Percentiles rank a stretch among this genome's conserved stretches.
Evolutionary conservation across 2,113 vertebrate species (phyloP).

Genomic region (Lepus americanus): DNA sequence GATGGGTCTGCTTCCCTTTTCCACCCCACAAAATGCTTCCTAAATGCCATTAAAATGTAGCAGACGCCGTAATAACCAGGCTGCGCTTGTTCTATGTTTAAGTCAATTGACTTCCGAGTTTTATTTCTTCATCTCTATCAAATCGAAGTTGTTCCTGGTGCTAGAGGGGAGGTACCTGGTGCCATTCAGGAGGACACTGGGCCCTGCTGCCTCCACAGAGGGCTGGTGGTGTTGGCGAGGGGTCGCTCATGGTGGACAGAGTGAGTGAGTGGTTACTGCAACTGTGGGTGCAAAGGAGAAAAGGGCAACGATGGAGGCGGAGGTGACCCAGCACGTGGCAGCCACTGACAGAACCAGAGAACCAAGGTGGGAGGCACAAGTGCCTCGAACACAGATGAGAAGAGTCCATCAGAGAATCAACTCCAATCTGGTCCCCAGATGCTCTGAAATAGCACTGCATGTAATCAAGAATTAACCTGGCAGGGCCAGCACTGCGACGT

Average conservation of each 20-base stretch:
- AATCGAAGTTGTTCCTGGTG: constrained; percentile 74
- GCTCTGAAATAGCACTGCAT: neutral
- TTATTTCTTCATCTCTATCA: constrained; percentile 84
- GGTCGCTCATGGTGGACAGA: neutral
- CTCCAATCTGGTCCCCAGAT: too few relatives aligned
- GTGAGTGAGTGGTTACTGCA: fast-evolving
- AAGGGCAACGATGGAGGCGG: fast-evolving
- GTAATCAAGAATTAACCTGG: too few relatives aligned
- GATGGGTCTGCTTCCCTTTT: constrained; percentile 88
- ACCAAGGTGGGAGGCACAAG: neutral
- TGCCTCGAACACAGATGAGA: neutral
- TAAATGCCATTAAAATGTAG: constrained; percentile 91
- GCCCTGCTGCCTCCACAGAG: neutral
- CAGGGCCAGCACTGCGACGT: too few relatives aligned
- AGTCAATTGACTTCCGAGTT: constrained; percentile 88
- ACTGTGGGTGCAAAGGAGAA: neutral
- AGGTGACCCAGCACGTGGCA: neutral
- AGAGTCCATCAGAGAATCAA: neutral
- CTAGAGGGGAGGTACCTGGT: constrained; percentile 60
- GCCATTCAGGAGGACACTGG: neutral
- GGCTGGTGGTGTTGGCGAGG: neutral
- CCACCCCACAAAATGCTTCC: constrained; percentile 89
- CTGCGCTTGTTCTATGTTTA: constrained; percentile 84
- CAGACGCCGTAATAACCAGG: constrained; percentile 86
- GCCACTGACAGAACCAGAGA: too few relatives aligned